Evolutionary conservation across 2,888 invertebrate species (phyloP), one percentile per base, ranked within the genome.

Genomic region (Kryphioiulus occultus): DNA sequence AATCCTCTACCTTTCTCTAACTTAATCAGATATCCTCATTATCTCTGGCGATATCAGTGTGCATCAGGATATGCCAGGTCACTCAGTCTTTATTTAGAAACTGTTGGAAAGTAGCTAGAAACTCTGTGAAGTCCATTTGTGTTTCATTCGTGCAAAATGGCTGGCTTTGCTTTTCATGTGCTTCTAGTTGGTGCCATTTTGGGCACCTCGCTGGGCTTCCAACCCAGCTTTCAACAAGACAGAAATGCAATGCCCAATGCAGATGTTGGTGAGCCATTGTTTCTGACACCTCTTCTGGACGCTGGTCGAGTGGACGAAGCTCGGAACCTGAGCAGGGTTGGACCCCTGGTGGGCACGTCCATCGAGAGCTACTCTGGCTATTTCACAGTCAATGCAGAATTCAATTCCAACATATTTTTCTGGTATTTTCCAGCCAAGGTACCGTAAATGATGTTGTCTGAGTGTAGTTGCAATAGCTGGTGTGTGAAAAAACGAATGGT

Each of bases 401-500:
- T 93, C 90, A 94, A 95, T 90, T 96, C 97, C 0, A 97, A 97
- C 91, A 93, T 96, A 92, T 98, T 97, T 92, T 97, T 98, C 92
- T 98, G 97, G 98, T 97, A 96, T 91, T 97, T 97, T 91, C 97
- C 97, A 0, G 95, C 96, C 0, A 94, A 94, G 91, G 93, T 93
- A 89, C 44, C 3, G 30, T 17, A 19, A 7, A 26, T 30, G 4
- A 7, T 30, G 7, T 7, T 84, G 7, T 84, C 4, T n/a, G n/a
- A n/a, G n/a, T n/a, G n/a, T n/a, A n/a, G n/a, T n/a, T n/a, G n/a
- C n/a, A n/a, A n/a, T n/a, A n/a, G n/a, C n/a, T n/a, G n/a, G n/a
- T n/a, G n/a, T n/a, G n/a, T n/a, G n/a, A n/a, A n/a, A n/a, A n/a
- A n/a, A n/a, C n/a, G n/a, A n/a, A n/a, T n/a, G n/a, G n/a, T n/a